phyloP scores from a whole-genome alignment of 1,140 invertebrate species.

The Ectropis grisescens region DNA sequence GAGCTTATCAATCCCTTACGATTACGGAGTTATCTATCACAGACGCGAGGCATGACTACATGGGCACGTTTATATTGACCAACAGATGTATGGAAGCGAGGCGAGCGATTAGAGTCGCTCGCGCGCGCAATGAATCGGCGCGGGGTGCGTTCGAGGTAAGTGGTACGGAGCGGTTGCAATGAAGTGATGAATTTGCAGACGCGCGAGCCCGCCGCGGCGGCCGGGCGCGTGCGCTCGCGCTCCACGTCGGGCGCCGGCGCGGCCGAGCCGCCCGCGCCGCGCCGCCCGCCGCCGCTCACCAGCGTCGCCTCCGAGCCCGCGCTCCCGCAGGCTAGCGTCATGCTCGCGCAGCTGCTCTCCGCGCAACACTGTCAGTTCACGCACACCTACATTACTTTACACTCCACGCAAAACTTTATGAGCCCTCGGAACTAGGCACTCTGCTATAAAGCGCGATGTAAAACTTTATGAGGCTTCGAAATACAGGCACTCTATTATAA shows the following conservation, averaged over 20 bases:
- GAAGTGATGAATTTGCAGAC: too few relatives aligned
- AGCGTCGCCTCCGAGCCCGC: constrained; percentile 60
- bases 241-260: constrained; percentile 36
- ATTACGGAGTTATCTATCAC: too few relatives aligned
- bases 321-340: constrained; percentile 59
- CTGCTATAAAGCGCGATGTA: too few relatives aligned
- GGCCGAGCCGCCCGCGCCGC: constrained; percentile 8
- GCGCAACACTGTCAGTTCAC: constrained; percentile 47
- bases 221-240: constrained; percentile 43
- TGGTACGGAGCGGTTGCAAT: constrained; percentile 2
- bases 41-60: constrained; percentile 9
- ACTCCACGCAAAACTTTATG: too few relatives aligned
- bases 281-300: constrained; percentile 51
- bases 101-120: constrained; percentile 14
- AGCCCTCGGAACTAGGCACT: too few relatives aligned
- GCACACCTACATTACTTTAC: neutral
- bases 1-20: too few relatives aligned
- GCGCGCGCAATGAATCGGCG: constrained; percentile 11
- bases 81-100: constrained; percentile 16
- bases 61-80: constrained; percentile 15
- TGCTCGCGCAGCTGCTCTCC: constrained; percentile 61
- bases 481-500: too few relatives aligned
- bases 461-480: too few relatives aligned
- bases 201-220: constrained; percentile 27
- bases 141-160: constrained; percentile 13